Percentiles rank a stretch among this genome's conserved stretches.
Evolutionary conservation across 1,140 invertebrate genomes (phyloP).

Genomic region (Formica selysi): DNA sequence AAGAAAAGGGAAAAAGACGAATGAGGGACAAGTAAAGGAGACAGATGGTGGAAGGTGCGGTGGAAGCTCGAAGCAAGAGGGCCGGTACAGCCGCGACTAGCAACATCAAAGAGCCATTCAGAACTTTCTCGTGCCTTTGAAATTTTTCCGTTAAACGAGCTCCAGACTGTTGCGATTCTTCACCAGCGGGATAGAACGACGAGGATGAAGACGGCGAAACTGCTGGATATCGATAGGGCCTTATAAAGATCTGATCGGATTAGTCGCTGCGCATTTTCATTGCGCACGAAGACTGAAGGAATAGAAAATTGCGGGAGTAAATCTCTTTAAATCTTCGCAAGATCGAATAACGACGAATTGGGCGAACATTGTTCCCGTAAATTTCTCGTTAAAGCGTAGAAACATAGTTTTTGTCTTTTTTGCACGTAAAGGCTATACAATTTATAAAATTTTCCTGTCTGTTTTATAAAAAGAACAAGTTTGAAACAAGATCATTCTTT

Average conservation of each 20-base stretch:
- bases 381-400: not conserved
- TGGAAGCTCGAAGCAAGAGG: constrained; percentile 36
- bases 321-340: not conserved
- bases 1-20: constrained; percentile 34
- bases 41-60: constrained; percentile 47
- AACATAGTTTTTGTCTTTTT: not conserved
- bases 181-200: constrained; percentile 47
- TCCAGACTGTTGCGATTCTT: constrained; percentile 71
- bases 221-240: constrained; percentile 66
- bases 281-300: constrained; percentile 15
- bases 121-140: constrained; percentile 70
- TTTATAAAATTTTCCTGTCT: not conserved
- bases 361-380: not conserved
- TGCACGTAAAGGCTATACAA: too few species aligned
- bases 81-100: constrained; percentile 47
- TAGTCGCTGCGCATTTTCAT: constrained; percentile 25
- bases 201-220: constrained; percentile 37
- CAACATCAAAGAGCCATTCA: constrained; percentile 76
- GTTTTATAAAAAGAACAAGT: not conserved
- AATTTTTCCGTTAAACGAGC: constrained; percentile 75
- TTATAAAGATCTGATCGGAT: constrained; percentile 68
- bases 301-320: constrained; percentile 29
- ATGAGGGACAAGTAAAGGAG: constrained; percentile 58
- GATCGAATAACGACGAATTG: not conserved
- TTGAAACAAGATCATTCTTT: not conserved